phyloP scores from a whole-genome alignment of 2,888 invertebrate species.

The Nemurella pictetii region DNA sequence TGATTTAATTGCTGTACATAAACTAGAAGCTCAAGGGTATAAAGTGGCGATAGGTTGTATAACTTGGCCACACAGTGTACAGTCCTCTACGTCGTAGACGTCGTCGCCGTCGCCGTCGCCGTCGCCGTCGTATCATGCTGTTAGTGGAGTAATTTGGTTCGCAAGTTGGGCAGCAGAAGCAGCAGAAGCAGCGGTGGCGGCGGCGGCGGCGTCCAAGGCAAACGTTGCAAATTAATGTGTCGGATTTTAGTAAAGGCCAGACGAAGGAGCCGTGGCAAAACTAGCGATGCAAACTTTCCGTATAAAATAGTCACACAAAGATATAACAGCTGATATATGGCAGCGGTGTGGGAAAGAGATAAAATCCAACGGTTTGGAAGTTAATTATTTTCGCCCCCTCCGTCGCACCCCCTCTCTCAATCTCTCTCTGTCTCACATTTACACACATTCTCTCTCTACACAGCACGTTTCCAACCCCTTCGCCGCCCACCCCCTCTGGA shows the following conservation, averaged over 20 bases:
- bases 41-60: not conserved
- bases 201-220: not conserved
- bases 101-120: not conserved
- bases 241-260: slow-evolving; percentile 15
- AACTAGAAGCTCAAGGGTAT: not conserved
- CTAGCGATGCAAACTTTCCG: slow-evolving; percentile 25
- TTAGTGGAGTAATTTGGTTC: slow-evolving; percentile 18
- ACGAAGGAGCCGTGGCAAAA: not conserved
- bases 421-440: not conserved
- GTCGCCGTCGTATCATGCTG: not conserved
- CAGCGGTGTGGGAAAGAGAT: slow-evolving; percentile 26
- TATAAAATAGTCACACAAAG: slow-evolving; percentile 25
- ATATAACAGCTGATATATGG: slow-evolving; percentile 27
- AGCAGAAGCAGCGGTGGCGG: not conserved
- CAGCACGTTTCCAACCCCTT: not conserved
- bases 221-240: slow-evolving; percentile 25
- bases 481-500: not conserved
- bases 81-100: not conserved
- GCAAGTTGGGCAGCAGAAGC: no score
- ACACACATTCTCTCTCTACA: not conserved
- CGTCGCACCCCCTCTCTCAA: not conserved
- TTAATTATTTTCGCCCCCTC: slow-evolving; percentile 24
- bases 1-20: not conserved
- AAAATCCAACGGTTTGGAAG: slow-evolving; percentile 32
- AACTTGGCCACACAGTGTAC: not conserved